Conservation (phyloP, 2,797 vertebrate genomes). For the Xyrichtys novacula region DNA sequence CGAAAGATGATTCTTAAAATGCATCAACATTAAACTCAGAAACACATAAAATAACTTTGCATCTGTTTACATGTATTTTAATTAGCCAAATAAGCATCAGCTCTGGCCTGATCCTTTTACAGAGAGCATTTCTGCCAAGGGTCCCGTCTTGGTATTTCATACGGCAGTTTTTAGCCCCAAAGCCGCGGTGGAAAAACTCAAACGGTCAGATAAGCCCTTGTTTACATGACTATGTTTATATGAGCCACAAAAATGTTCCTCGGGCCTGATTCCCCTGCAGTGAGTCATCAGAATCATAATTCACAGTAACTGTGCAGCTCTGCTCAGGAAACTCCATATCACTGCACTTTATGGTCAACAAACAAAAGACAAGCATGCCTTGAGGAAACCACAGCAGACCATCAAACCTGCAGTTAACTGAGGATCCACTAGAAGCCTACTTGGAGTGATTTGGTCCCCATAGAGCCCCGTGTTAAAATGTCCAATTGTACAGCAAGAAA, state of each 20-base stretch:
- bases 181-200: constrained; percentile 50
- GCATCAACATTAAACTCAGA: too few relatives aligned
- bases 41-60: too few relatives aligned
- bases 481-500: too few relatives aligned
- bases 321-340: constrained; percentile 7
- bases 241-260: constrained; percentile 30
- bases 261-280: constrained; percentile 1
- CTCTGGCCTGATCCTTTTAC: background rate
- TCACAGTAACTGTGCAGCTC: background rate
- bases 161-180: constrained; percentile 5
- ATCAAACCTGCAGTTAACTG: too few relatives aligned
- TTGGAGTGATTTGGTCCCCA: too few relatives aligned
- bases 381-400: background rate
- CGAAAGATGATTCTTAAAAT: too few relatives aligned
- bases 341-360: background rate
- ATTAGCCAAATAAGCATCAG: background rate
- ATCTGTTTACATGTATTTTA: too few relatives aligned
- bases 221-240: constrained; percentile 35
- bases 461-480: too few relatives aligned
- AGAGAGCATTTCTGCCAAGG: too few relatives aligned
- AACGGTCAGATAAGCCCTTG: constrained; percentile 61
- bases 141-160: too few relatives aligned
- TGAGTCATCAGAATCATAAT: constrained; percentile 4
- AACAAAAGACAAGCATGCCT: background rate
- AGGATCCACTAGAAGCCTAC: too few relatives aligned